Base-by-base conservation (phyloP, 2,888 invertebrate genomes). In the Acrobasis consociella region DNA sequence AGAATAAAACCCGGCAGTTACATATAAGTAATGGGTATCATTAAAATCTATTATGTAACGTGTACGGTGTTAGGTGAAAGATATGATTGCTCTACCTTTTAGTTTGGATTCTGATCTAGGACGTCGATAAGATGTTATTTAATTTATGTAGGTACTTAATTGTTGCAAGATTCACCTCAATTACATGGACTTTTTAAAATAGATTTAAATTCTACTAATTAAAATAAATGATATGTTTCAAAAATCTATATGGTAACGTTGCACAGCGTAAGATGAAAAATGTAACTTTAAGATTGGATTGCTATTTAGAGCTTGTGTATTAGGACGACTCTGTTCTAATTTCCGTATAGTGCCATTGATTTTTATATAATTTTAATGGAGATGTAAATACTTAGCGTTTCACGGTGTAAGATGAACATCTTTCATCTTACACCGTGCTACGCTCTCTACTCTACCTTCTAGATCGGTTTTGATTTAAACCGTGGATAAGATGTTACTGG, bases 21-120 rank as follows among this genome's bases (percentile, higher is more conserved):
- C 11, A 42, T 42, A 11, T 42, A 46, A 42, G 11, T 42, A 42
- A 58, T 46, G 58, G 17, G 16, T 17, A n/a, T 58, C 17, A 17
- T 58, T 42, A 42, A 42, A 13, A 42, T 42, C 42, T 11, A 42
- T 42, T 42, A 46, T n/a, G 13, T 46, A 46, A 13, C 46, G n/a
- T 49, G 49, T 17, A 51, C 22, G 10, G 50, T 51, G 50, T 17
- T 51, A 46, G n/a, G 46, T 46, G n/a, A 46, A 46, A 46, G 46
- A 46, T 13, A n/a, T 46, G 46, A n/a, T 46, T n/a, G 46, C 46
- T 46, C 46, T 46, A 46, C 46, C 46, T 46, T 46, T 46, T 5
- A 51, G 50, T 17, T 50, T 9, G 17, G 17, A 22, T 51, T 51
- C 22, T 17, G 50, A 51, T 51, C 17, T 51, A 17, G 50, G 11